A percentile compares a stretch with the other conserved stretches of the same genome.
Evolutionary conservation across 2,888 invertebrate genomes (phyloP).

Genomic region (Caprella mutica): DNA sequence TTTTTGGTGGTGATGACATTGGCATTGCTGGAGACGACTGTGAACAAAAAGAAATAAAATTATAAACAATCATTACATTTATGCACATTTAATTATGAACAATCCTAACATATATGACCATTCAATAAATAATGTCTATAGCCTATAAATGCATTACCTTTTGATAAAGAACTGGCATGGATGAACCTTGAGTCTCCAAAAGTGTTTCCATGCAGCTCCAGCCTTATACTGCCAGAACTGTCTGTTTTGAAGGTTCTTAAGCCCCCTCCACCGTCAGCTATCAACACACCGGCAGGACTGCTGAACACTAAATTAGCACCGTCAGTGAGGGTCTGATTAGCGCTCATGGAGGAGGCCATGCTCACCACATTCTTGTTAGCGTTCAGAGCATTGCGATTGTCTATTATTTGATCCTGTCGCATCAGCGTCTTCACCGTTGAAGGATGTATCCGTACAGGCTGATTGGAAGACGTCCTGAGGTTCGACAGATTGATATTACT

Average conservation of each 20-base stretch:
- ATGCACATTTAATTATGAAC: too few species aligned
- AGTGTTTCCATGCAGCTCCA: slow-evolving; percentile 30
- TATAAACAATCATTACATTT: too few species aligned
- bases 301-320: slow-evolving; percentile 25
- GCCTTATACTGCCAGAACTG: slow-evolving; percentile 27
- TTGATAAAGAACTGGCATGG: slow-evolving; percentile 13
- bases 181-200: slow-evolving; percentile 8
- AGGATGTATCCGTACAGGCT: slow-evolving; percentile 29
- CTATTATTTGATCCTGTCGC: slow-evolving; percentile 2
- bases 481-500: slow-evolving; percentile 31
- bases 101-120: neutral
- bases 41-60: too few species aligned
- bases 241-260: slow-evolving; percentile 32
- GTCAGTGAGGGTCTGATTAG: slow-evolving; percentile 18
- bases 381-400: neutral
- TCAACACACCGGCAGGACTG: slow-evolving; percentile 14
- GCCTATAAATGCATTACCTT: slow-evolving; percentile 17
- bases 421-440: neutral
- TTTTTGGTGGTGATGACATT: too few species aligned
- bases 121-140: neutral
- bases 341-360: neutral
- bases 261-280: slow-evolving; percentile 30
- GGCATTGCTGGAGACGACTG: too few species aligned
- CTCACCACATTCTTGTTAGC: neutral
- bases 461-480: slow-evolving; percentile 27